Evolutionary conservation across 2,113 vertebrate species (phyloP).

Genomic region (Hippocampus guttulatus): DNA sequence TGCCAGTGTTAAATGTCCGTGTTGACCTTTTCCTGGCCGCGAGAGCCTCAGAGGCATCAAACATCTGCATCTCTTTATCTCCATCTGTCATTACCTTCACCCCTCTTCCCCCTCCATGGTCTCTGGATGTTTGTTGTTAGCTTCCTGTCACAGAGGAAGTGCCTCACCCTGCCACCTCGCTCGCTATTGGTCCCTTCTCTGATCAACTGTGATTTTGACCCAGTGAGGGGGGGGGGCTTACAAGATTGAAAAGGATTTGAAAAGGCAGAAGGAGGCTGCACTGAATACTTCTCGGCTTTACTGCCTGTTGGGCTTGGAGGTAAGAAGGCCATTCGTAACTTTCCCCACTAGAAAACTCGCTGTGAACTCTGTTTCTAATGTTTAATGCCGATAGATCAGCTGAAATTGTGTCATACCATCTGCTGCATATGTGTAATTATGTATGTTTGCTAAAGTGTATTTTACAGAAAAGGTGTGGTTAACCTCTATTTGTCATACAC

Average conservation of each 20-base stretch:
- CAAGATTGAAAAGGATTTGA: constrained; percentile 48
- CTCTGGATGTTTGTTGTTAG: constrained; percentile 65
- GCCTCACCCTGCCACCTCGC: constrained; percentile 67
- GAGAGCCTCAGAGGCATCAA: constrained; percentile 23
- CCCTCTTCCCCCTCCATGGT: constrained; percentile 9
- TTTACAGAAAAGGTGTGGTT: background rate
- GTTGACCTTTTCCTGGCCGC: constrained; percentile 34
- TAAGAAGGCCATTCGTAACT: constrained; percentile 8
- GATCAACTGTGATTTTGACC: constrained; percentile 58
- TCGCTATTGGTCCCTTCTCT: constrained; percentile 59
- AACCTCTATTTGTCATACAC: background rate
- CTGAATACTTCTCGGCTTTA: background rate
- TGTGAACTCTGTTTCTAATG: background rate
- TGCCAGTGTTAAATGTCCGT: constrained; percentile 3
- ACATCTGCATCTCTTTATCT: constrained; percentile 44
- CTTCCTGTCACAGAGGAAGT: constrained; percentile 78
- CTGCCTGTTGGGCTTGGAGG: constrained; percentile 18
- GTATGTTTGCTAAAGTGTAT: background rate
- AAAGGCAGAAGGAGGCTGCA: constrained; percentile 1
- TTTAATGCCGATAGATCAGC: background rate
- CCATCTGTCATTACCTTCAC: constrained; percentile 20
- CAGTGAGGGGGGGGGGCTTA: constrained; percentile 16
- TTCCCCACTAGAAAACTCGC: background rate
- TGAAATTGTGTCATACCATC: background rate
- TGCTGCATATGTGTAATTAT: background rate